These are phyloP conservation scores for Paradisaea rubra DNA, from an alignment of 2,113 vertebrate species.

Conservation along the genomic window DNA sequence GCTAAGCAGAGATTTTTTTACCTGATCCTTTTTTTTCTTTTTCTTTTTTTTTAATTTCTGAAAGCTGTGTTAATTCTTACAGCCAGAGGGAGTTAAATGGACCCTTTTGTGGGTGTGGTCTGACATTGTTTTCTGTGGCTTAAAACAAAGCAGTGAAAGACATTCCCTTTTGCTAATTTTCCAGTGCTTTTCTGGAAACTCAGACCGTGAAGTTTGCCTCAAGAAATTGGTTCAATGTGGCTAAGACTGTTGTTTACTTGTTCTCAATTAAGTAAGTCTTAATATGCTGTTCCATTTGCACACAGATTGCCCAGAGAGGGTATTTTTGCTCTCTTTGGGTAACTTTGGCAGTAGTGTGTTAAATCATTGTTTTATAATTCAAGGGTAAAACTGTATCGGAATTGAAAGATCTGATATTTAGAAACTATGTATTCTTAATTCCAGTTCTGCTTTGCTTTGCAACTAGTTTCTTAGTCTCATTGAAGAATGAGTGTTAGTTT, in stretches of 20 bases:
- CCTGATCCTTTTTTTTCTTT: not conserved
- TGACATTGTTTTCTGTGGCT: constrained; percentile 51
- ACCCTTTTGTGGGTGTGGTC: not conserved
- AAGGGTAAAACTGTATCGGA: not conserved
- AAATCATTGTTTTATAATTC: constrained; percentile 25
- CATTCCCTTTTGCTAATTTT: constrained; percentile 49
- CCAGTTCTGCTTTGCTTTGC: not conserved
- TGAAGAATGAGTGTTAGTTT: not conserved
- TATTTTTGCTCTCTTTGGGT: constrained; percentile 52
- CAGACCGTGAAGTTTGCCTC: constrained; percentile 60
- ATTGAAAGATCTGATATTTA: not conserved
- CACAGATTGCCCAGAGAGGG: constrained; percentile 48
- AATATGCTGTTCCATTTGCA: constrained; percentile 63
- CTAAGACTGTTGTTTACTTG: constrained; percentile 53
- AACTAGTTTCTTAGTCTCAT: not conserved
- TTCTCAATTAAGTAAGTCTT: constrained; percentile 65
- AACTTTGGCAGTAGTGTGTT: constrained; percentile 44
- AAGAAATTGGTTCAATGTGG: constrained; percentile 60
- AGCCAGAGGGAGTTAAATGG: not conserved
- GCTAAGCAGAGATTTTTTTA: not conserved
- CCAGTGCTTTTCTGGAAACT: constrained; percentile 67
- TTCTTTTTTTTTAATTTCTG: fast-evolving
- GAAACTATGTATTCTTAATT: not conserved
- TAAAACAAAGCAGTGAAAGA: constrained; percentile 50
- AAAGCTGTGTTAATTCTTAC: not conserved